These are phyloP conservation scores for Psilanteris sp. DNA, from an alignment of 1,140 invertebrate species.

Conservation along the genomic window DNA sequence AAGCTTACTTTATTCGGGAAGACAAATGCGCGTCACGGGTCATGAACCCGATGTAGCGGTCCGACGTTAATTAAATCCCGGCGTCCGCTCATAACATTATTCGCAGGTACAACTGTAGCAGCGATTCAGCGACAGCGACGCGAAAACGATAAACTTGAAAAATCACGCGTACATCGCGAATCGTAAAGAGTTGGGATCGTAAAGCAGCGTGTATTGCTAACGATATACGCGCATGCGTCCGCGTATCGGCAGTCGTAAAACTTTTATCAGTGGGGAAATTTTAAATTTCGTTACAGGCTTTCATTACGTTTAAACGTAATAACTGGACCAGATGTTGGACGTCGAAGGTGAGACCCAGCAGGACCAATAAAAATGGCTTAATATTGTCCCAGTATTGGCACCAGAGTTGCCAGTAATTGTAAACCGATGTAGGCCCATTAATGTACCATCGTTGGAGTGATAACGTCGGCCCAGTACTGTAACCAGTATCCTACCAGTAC, in stretches of 20 bases:
- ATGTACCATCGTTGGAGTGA: too few species aligned
- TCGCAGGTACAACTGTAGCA: conserved; percentile 15
- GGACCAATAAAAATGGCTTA: too few species aligned
- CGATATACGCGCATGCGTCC: conserved; percentile 4
- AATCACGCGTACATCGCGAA: conserved; percentile 44
- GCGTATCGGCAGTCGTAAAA: conserved; percentile 16
- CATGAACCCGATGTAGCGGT: conserved; percentile 59
- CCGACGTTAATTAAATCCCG: conserved; percentile 67
- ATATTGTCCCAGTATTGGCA: too few species aligned
- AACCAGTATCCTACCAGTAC: too few species aligned
- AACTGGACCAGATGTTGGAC: conserved; percentile 14
- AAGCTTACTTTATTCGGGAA: conserved; percentile 60
- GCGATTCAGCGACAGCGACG: conserved; percentile 50
- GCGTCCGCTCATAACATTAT: conserved; percentile 65
- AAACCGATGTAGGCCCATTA: too few species aligned
- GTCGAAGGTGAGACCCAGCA: too few species aligned
- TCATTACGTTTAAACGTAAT: conserved; percentile 4
- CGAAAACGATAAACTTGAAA: conserved; percentile 62
- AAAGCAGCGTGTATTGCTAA: conserved; percentile 19
- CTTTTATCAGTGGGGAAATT: conserved; percentile 33
- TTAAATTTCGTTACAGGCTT: conserved; percentile 15
- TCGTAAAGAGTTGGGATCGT: conserved; percentile 29
- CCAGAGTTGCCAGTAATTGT: too few species aligned
- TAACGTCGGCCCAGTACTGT: too few species aligned
- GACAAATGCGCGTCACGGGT: conserved; percentile 67